A percentile compares a stretch with the other conserved stretches of the same genome.
phyloP scores from a whole-genome alignment of 2,888 invertebrate species.

The Mimachlamys varia region DNA sequence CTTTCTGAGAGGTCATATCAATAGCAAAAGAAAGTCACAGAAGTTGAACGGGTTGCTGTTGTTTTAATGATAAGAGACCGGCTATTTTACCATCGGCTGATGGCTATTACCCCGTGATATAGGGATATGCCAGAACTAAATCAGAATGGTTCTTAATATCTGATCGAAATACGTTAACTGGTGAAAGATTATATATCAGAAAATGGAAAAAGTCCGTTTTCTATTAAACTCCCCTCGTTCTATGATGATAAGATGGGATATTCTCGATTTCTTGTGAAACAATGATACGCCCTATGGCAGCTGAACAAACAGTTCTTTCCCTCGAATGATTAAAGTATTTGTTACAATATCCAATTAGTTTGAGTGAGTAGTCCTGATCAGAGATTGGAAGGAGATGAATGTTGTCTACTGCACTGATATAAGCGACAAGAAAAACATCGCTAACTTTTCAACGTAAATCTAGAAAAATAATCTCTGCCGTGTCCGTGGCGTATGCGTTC shows the following conservation, averaged over 20 bases:
- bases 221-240: constrained; percentile 37
- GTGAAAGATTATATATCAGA: constrained; percentile 41
- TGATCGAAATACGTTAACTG: constrained; percentile 31
- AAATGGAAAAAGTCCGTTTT: constrained; percentile 39
- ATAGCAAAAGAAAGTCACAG: constrained; percentile 35
- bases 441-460: not conserved
- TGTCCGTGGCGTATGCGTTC: not conserved
- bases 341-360: constrained; percentile 33
- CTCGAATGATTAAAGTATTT: constrained; percentile 21
- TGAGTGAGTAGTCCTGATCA: constrained; percentile 17
- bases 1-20: not conserved
- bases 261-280: constrained; percentile 30
- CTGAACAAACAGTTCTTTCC: not conserved
- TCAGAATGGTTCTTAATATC: constrained; percentile 4
- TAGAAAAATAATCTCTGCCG: not conserved
- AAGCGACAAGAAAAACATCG: not conserved
- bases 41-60: constrained; percentile 39
- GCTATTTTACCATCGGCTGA: not conserved
- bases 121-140: not conserved
- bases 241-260: constrained; percentile 25
- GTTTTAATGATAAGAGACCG: constrained; percentile 38
- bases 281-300: constrained; percentile 28
- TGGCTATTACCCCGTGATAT: not conserved
- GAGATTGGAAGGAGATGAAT: not conserved
- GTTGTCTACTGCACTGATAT: not conserved